Conservation (phyloP, 37 sponge, comb jelly and placozoan genomes). For the Petrosia ficiformis region DNA sequence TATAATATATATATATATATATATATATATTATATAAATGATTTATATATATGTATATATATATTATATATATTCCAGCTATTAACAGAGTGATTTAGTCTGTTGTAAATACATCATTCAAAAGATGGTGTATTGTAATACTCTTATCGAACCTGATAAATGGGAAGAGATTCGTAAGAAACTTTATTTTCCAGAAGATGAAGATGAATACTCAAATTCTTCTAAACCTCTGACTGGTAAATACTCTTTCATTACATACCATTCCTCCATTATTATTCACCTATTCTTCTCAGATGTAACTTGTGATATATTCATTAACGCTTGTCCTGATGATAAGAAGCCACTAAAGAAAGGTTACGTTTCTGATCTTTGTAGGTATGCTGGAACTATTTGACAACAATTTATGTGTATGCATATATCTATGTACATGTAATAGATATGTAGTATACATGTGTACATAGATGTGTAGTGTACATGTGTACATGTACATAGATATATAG, state of each 20-base stretch:
- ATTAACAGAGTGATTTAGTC: too few species aligned
- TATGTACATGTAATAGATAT: too few species aligned
- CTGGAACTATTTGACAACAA: not conserved
- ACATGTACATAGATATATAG: too few species aligned
- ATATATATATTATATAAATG: too few species aligned
- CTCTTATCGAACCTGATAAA: not conserved
- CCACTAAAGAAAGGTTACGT: not conserved
- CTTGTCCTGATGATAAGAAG: not conserved
- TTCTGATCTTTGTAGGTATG: not conserved
- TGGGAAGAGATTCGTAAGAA: slow-evolving; percentile 36
- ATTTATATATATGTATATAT: too few species aligned
- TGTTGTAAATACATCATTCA: too few species aligned
- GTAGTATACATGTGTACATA: too few species aligned
- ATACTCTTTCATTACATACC: not conserved
- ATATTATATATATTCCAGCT: too few species aligned
- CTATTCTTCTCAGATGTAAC: not conserved
- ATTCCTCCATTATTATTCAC: too few species aligned
- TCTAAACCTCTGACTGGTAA: slow-evolving; percentile 57
- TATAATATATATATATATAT: too few species aligned
- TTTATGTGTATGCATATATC: not conserved
- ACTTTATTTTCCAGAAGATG: slow-evolving; percentile 31
- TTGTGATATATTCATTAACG: not conserved
- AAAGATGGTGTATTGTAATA: not conserved
- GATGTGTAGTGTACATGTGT: too few species aligned
- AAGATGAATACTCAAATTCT: slow-evolving; percentile 48